A percentile compares a stretch with the other conserved stretches of the same genome.
Conservation (phyloP, 2,113 vertebrate genomes). For the Oreochromis tanganicae region DNA sequence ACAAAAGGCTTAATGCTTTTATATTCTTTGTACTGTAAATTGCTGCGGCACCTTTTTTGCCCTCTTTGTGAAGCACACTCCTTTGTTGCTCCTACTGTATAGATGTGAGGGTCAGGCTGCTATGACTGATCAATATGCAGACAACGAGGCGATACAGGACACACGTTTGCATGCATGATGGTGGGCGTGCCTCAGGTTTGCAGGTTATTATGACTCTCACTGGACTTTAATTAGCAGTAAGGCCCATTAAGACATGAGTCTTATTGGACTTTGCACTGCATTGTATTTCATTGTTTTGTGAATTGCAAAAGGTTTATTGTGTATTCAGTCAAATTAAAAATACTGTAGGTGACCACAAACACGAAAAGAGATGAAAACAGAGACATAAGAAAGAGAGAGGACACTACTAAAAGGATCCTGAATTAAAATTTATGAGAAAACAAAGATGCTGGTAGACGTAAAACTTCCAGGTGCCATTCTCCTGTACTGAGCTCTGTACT, state of each 20-base stretch:
- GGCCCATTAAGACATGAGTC: neutral
- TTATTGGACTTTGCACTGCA: neutral
- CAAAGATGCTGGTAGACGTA: neutral
- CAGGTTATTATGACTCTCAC: neutral
- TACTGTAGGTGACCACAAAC: neutral
- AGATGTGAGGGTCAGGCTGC: neutral
- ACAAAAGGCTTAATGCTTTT: neutral
- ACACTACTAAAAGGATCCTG: neutral
- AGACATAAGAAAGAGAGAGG: neutral
- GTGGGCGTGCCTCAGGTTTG: neutral
- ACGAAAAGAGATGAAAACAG: neutral
- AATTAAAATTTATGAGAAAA: neutral
- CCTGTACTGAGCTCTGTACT: neutral
- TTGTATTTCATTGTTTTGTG: neutral
- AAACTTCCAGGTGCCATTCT: neutral
- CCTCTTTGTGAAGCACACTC: neutral
- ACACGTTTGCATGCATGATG: neutral
- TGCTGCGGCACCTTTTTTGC: neutral
- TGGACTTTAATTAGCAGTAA: neutral
- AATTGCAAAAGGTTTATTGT: neutral
- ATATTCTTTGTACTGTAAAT: neutral
- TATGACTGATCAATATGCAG: neutral
- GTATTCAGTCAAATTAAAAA: neutral
- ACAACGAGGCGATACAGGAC: rapidly evolving
- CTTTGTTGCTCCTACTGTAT: neutral